These are phyloP conservation scores for Xestia rhomboidea DNA, from an alignment of 2,888 invertebrate species.

Conservation along the genomic window DNA sequence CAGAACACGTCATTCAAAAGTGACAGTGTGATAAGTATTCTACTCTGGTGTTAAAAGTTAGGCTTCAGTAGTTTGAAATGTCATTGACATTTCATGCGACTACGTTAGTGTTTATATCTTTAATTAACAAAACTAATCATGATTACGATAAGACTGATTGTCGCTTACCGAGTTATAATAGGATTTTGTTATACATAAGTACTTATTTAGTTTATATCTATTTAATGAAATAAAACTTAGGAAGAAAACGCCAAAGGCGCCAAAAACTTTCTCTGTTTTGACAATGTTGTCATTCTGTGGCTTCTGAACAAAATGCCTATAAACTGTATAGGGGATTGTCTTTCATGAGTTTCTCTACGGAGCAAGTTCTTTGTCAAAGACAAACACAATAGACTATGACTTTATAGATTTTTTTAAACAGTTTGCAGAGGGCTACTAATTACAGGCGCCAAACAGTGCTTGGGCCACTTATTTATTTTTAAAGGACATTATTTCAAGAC, in stretches of 20 bases:
- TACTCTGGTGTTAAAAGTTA: conserved; percentile 6
- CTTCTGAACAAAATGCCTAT: conserved; percentile 73
- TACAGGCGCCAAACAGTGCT: background rate
- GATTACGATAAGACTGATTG: conserved; percentile 32
- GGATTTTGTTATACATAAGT: conserved; percentile 1
- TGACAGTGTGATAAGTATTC: background rate
- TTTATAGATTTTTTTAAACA: conserved; percentile 40
- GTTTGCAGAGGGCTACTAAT: conserved; percentile 5
- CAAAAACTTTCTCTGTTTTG: conserved; percentile 66
- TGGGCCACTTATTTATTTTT: conserved; percentile 7
- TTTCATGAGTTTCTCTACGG: conserved; percentile 69
- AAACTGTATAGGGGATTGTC: conserved; percentile 75
- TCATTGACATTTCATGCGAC: conserved; percentile 43
- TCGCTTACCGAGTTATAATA: conserved; percentile 13
- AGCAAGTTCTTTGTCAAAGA: conserved; percentile 53
- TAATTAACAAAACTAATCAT: conserved; percentile 37
- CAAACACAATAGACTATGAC: conserved; percentile 42
- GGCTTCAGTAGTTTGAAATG: conserved; percentile 14
- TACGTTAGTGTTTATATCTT: conserved; percentile 40
- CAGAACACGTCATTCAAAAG: conserved; percentile 24
- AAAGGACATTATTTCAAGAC: background rate
- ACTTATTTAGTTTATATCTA: background rate
- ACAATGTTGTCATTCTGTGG: conserved; percentile 62
- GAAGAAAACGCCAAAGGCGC: conserved; percentile 19
- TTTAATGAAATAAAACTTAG: conserved; percentile 24